Evolutionary conservation across 2,888 invertebrate genomes (phyloP), one percentile per base, ranked within the genome.

Genomic region (Ochropleura plecta): DNA sequence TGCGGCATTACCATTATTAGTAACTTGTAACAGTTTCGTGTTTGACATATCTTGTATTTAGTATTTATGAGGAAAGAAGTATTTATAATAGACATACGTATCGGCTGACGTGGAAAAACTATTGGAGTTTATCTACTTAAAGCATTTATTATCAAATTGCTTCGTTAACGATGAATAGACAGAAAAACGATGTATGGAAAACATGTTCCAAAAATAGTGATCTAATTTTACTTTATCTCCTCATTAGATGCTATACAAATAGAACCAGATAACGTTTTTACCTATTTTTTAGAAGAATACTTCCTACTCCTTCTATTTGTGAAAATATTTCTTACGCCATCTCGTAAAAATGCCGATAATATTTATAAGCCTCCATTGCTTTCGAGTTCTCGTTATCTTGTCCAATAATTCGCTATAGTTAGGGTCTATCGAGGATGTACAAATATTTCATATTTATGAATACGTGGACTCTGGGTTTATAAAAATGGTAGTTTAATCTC

Each of bases 381-480:
- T 81, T 81, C 72, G 55, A 80, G 49, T 68, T 72, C 82, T 80
- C 67, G 81, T 81, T 81, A 80, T 81, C 67, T 30, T 72, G 72
- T 77, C 64, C 64, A 80, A 80, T 80, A 80, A 81, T 72, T 77
- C 49, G 67, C 72, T 53, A 77, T 80, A 77, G 72, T 81, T 77
- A 72, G 64, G 59, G 64, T 69, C 44, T 69, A 65, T 69, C 6
- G 63, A 60, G 59, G 75, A 65, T 60, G 59, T 75, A 77, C 51
- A 75, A 55, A 64, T 64, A 60, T 69, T 80, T 69, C 44, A 75
- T 55, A 65, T 79, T 75, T 60, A 80, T 75, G 40, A 60, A 69
- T 51, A 75, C 64, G 55, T 62, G 20, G 60, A 30, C 64, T 70
- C n/a, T 62, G 51, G 6, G 60, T 60, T 49, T 18, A 57, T 51